phyloP scores from a whole-genome alignment of 2,888 invertebrate species.

The Pseudococcus viburni region DNA sequence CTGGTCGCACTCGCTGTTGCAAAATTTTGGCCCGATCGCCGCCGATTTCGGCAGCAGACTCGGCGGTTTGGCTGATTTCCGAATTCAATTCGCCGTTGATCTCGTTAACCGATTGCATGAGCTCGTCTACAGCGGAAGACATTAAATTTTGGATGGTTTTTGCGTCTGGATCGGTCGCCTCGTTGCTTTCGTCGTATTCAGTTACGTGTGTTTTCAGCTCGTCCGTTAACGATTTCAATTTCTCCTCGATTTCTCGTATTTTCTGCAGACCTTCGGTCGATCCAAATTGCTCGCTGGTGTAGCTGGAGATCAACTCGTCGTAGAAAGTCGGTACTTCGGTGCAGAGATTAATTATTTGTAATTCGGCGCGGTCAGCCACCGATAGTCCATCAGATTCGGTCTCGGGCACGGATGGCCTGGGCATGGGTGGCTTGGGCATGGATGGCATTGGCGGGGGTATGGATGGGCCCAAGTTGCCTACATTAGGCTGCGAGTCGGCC shows the following conservation, averaged over 20 bases:
- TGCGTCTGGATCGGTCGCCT: constrained; percentile 5
- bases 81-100: not conserved
- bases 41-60: not conserved
- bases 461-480: not conserved
- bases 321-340: constrained; percentile 10
- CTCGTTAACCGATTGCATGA: constrained; percentile 1
- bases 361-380: not conserved
- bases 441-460: not conserved
- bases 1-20: not conserved
- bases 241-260: not conserved
- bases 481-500: not conserved
- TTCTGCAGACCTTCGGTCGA: not conserved
- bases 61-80: not conserved
- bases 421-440: too few relatives aligned
- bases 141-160: constrained; percentile 33
- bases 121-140: constrained; percentile 39
- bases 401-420: not conserved
- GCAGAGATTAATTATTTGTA: constrained; percentile 35
- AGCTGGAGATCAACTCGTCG: not conserved
- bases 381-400: not conserved
- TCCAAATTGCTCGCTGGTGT: not conserved
- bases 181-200: constrained; percentile 1
- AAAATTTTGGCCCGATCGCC: not conserved
- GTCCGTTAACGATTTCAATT: not conserved
- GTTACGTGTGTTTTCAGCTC: not conserved